Percentiles rank a stretch among this genome's conserved stretches.
These are phyloP conservation scores for Ia io DNA, from an alignment of 2,113 vertebrate genomes.

Conservation along the genomic window DNA sequence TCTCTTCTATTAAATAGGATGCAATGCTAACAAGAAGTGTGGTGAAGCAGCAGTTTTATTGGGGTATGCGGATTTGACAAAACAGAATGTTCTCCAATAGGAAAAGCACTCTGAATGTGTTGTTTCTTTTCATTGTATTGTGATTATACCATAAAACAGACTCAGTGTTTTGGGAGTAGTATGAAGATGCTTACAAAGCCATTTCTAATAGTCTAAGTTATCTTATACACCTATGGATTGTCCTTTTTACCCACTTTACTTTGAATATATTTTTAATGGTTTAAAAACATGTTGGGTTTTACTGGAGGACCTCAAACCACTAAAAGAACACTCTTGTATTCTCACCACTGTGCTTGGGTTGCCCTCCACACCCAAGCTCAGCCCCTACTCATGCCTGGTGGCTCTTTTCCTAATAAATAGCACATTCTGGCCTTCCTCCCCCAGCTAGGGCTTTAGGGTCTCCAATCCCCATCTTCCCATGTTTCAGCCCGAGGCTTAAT, in stretches of 20 bases:
- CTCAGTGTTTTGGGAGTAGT: background rate
- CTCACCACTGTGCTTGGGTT: background rate
- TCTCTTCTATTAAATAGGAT: constrained; percentile 30
- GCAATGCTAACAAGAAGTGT: background rate
- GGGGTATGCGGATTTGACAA: background rate
- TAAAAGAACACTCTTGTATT: background rate
- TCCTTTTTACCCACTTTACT: constrained; percentile 58
- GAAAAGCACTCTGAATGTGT: background rate
- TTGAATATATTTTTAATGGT: constrained; percentile 69
- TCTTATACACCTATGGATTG: constrained; percentile 46
- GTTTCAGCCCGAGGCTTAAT: background rate
- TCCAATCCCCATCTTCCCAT: background rate
- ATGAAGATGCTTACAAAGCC: background rate
- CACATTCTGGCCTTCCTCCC: background rate
- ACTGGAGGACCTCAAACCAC: background rate
- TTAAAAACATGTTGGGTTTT: constrained; percentile 54
- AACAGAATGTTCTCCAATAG: background rate
- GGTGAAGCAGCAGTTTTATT: background rate
- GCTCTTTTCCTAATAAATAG: background rate
- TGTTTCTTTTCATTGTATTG: constrained; percentile 7
- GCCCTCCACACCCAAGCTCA: background rate
- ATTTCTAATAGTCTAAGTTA: constrained; percentile 19
- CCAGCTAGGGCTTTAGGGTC: background rate
- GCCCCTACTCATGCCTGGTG: background rate
- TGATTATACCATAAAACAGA: background rate